Base-by-base conservation (phyloP, 2,113 vertebrate genomes). In the Brachyhypopomus occidentalis region DNA sequence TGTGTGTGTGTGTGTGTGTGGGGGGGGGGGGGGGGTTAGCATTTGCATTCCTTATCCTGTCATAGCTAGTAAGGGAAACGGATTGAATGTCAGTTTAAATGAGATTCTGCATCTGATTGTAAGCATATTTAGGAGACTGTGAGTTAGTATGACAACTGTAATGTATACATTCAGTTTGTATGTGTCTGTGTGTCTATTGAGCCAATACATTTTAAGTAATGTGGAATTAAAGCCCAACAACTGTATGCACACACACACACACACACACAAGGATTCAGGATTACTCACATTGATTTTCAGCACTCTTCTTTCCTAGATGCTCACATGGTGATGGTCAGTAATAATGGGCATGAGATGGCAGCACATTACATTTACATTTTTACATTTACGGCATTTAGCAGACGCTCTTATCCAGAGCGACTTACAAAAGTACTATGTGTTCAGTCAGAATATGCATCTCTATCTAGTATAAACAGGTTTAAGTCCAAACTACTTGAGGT, bases 1-100 rank as follows among this genome's bases (percentile, higher is more conserved):
- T 41, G 63, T 83, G 62, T 81, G 22, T 62, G 38, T 60, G 27
- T 30, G 64, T 30, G 73, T 63, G 80, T 72, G 78, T 58, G 20
- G 20, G 1, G 30, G 1, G 14, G 17, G 38, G 38, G 41, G 6
- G 52, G 45, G 7, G 14, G 7, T 52, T 52, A 52, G 12, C 9
- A 14, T 2, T 52, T 11, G 73, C 74, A 86, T 86, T 83, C 78
- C 60, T 83, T 67, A 52, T 71, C 81, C 45, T 78, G 77, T 83
- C 81, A 41, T 58, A 79, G 78, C 84, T 78, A 75, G 73, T 58
- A 38, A 22, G 12, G 71, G 52, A 9, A 20, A 45, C 19, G 30
- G 30, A 78, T 45, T 38, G 38, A 27, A 41, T 69, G 1, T 66
- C 22, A 19, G 52, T 52, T 52, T 52, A 52, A 52, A 52, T 14